Conservation (phyloP, 2,113 vertebrate genomes). For the Gallinago media region DNA sequence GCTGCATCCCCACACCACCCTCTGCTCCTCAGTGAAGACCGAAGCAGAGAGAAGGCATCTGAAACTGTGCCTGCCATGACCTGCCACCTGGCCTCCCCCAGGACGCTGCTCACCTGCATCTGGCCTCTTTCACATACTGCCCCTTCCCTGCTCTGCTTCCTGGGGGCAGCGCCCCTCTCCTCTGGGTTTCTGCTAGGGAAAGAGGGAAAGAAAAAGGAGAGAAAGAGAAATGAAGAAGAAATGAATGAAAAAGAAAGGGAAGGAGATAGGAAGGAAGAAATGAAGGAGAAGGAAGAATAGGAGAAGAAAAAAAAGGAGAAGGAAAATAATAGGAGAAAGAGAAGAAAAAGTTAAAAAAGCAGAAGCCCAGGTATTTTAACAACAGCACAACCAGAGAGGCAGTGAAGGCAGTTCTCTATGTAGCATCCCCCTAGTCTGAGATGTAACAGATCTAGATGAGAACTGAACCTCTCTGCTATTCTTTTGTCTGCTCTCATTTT, state of each 20-base stretch:
- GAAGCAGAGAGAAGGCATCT: neutral
- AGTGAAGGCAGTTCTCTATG: fast-evolving
- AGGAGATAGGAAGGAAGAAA: too few relatives aligned
- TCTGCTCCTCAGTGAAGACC: neutral
- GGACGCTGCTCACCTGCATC: neutral
- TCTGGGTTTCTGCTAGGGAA: neutral
- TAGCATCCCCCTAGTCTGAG: neutral
- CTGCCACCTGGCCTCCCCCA: fast-evolving
- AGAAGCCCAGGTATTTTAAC: neutral
- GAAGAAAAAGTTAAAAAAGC: neutral
- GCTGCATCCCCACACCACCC: too few relatives aligned
- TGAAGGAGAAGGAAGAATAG: neutral
- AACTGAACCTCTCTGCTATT: neutral
- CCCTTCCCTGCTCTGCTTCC: neutral
- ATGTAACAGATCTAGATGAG: neutral
- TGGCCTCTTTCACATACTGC: neutral
- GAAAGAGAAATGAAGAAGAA: neutral
- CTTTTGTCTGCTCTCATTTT: neutral
- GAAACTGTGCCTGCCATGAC: neutral
- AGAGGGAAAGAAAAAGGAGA: neutral
- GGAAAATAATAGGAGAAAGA: too few relatives aligned
- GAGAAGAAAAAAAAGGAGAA: neutral
- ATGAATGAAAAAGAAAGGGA: too few relatives aligned
- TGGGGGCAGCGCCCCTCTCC: neutral
- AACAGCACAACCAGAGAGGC: neutral